A percentile compares a stretch with the other conserved stretches of the same genome.
These are phyloP conservation scores for Zeus faber DNA, from an alignment of 2,113 vertebrate genomes.

Conservation along the genomic window DNA sequence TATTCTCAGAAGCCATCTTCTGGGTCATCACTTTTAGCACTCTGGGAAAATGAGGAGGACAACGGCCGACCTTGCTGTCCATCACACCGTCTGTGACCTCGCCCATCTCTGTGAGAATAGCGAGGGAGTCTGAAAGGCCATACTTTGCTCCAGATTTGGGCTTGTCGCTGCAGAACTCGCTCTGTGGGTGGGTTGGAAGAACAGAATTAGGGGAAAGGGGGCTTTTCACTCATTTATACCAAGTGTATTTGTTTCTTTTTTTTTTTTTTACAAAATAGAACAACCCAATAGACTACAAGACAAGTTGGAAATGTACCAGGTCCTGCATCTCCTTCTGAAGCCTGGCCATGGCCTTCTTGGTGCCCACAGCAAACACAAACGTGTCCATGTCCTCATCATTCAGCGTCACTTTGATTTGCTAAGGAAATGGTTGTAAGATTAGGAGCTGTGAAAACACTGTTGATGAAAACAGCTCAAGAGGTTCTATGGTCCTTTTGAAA, in stretches of 20 bases:
- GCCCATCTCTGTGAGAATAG: constrained; percentile 96
- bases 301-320: constrained; percentile 70
- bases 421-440: no score
- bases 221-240: no score
- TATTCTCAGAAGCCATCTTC: no score
- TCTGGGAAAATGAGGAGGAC: not conserved
- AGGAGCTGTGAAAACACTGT: no score
- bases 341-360: constrained; percentile 88
- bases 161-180: constrained; percentile 98
- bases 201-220: no score
- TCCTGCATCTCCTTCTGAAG: constrained; percentile 99
- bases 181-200: constrained; percentile 63
- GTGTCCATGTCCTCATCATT: constrained; percentile 99
- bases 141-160: constrained; percentile 96
- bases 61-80: constrained; percentile 87
- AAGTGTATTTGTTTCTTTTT: no score
- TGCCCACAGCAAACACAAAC: constrained; percentile 94
- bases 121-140: constrained; percentile 87
- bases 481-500: no score
- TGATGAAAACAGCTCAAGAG: no score
- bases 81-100: constrained; percentile 98
- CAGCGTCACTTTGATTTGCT: constrained; percentile 99
- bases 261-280: no score
- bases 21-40: no score
- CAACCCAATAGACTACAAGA: no score